Percentiles rank a stretch among this genome's conserved stretches.
phyloP scores from a whole-genome alignment of 2,113 vertebrate species.

The Microtus montanus region DNA sequence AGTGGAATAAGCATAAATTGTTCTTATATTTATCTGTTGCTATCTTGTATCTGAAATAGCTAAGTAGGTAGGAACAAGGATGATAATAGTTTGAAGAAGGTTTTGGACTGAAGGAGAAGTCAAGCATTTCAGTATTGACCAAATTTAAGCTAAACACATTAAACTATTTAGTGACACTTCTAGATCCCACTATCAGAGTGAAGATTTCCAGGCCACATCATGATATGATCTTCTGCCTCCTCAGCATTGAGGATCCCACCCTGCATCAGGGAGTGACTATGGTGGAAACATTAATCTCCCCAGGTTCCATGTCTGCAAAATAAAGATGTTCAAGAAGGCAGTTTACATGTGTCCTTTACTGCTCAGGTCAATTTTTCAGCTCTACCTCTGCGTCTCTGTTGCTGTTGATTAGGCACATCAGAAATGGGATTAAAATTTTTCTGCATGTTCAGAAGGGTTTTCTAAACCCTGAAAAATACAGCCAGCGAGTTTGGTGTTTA shows the following conservation, averaged over 20 bases:
- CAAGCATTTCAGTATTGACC: slow-evolving; percentile 12
- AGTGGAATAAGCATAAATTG: not conserved
- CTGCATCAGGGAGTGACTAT: not conserved
- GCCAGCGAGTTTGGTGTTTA: not conserved
- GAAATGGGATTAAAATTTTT: not conserved
- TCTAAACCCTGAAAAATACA: not conserved
- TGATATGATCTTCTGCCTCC: rapidly evolving
- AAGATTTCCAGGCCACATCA: not conserved
- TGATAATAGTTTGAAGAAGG: not conserved
- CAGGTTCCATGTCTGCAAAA: not conserved
- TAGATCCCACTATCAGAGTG: not conserved
- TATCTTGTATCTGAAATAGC: not conserved
- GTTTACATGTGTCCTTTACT: not conserved
- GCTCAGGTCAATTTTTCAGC: not conserved
- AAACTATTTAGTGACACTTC: not conserved
- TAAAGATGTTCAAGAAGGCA: not conserved
- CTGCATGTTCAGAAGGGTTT: not conserved
- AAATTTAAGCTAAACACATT: not conserved
- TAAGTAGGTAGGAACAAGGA: not conserved
- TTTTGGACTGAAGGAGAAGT: not conserved
- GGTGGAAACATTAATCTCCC: not conserved
- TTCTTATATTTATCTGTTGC: not conserved
- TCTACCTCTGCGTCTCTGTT: not conserved
- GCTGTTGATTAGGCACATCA: not conserved
- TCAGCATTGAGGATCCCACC: not conserved